Base-by-base conservation (phyloP, 1,140 invertebrate genomes). In the Pseudomyrmex sp. region DNA sequence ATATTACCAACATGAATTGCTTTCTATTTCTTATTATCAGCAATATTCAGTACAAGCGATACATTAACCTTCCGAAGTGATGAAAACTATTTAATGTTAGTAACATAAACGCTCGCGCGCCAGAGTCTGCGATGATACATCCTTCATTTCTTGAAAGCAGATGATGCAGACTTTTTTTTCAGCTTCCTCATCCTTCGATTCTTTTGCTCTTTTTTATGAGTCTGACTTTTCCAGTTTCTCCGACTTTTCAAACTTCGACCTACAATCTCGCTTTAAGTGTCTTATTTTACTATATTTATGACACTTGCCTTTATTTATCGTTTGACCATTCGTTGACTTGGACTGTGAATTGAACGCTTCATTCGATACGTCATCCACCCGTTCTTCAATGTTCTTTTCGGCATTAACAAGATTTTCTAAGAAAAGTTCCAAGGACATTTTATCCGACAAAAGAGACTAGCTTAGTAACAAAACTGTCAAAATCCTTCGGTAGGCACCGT, bases 41-140 rank as follows among this genome's bases (percentile, higher is more conserved):
- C 89, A 23, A 91, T 59, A 54, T 52, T 58, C 15, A 90, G 46
- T 0, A 76, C n/a, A 23, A 77, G 26, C n/a, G 88, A 84, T 15
- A 44, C 18, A 23, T 2, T 13, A 70, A 90, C 83, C 5, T 54
- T 80, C 59, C 58, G 61, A 65, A 82, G 62, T 1, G 20, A 74
- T 9, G 77, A 54, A 58, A 90, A 91, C 80, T 69, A 89, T 15
- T 84, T 54, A 52, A 82, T 70, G n/a, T 69, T 82, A 10, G 85
- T 87, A 56, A 90, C 59, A 72, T 90, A 83, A 23, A 82, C 50
- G 13, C 75, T 87, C 52, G 87, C 52, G 87, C 85, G 50, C 85
- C 86, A 0, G 83, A 86, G 52, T 90, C 82, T 35, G 82, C 84
- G 61, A 82, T 66, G 12, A 83, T 83, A 0, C n/a, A 4, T n/a